phyloP scores from a whole-genome alignment of 2,888 invertebrate genomes.

The Selenia dentaria region DNA sequence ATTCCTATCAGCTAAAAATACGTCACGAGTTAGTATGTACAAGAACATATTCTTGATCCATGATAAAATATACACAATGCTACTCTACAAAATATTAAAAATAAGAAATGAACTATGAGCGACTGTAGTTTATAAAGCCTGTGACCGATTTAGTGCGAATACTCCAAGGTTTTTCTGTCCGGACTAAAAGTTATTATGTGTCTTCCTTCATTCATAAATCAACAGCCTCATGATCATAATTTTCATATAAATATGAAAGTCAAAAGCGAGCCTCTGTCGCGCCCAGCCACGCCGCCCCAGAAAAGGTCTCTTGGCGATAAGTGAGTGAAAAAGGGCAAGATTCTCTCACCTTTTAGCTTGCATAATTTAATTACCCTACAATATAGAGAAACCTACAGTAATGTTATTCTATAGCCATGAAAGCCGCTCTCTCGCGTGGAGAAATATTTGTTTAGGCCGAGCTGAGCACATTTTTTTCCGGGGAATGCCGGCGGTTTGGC shows the following conservation, averaged over 20 bases:
- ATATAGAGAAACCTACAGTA: slow-evolving; percentile 24
- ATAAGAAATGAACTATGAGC: too few species aligned
- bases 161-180: not conserved
- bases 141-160: too few species aligned
- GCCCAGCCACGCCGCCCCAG: slow-evolving; percentile 6
- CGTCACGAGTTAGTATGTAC: too few species aligned
- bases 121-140: too few species aligned
- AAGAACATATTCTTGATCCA: too few species aligned
- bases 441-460: slow-evolving; percentile 37
- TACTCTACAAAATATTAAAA: too few species aligned
- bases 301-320: slow-evolving; percentile 22
- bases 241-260: slow-evolving; percentile 20
- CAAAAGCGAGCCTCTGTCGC: slow-evolving; percentile 8
- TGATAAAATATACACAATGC: too few species aligned
- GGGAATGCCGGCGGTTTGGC: slow-evolving; percentile 17
- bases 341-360: slow-evolving; percentile 26
- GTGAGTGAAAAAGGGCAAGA: slow-evolving; percentile 22
- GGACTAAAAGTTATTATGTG: slow-evolving; percentile 1
- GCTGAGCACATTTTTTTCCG: slow-evolving; percentile 31
- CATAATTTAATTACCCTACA: slow-evolving; percentile 31
- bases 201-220: slow-evolving; percentile 14
- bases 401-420: slow-evolving; percentile 30
- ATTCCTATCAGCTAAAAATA: too few species aligned
- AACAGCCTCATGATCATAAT: slow-evolving; percentile 15
- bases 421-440: slow-evolving; percentile 24